These are phyloP conservation scores for Okapia johnstoni DNA, from an alignment of 2,113 vertebrate species.

Conservation along the genomic window DNA sequence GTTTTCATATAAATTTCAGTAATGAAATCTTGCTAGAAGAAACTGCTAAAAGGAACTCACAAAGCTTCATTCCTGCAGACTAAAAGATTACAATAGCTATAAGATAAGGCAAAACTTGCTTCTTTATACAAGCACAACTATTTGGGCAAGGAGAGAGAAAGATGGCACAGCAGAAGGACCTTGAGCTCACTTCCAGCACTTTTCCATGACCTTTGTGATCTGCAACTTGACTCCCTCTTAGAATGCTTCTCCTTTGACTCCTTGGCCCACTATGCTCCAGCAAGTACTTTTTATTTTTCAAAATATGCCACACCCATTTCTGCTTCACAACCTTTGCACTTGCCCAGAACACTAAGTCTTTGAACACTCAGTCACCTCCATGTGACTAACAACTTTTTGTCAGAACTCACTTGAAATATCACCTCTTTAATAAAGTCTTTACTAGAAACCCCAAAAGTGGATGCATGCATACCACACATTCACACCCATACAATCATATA, in stretches of 20 bases:
- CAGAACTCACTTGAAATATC: neutral
- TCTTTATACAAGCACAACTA: neutral
- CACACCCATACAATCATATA: neutral
- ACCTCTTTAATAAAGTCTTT: neutral
- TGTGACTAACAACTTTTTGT: neutral
- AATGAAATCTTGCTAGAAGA: neutral
- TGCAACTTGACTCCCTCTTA: neutral
- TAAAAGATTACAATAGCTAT: neutral
- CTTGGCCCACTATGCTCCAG: neutral
- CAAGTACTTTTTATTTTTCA: neutral
- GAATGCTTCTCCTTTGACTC: neutral
- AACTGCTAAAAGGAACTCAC: neutral
- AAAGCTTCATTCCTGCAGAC: neutral
- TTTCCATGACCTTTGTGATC: neutral
- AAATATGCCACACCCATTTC: neutral
- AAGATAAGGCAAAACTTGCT: neutral
- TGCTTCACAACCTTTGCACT: neutral
- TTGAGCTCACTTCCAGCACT: neutral
- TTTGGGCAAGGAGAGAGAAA: neutral
- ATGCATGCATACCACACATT: neutral
- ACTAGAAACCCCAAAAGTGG: neutral
- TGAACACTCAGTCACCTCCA: neutral
- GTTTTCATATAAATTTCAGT: neutral
- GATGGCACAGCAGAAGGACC: neutral
- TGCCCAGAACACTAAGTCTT: neutral